A percentile compares a stretch with the other conserved stretches of the same genome.
Evolutionary conservation across 53 echinoderm and acorn worm species (phyloP).

Genomic region (Holothuria scabra): DNA sequence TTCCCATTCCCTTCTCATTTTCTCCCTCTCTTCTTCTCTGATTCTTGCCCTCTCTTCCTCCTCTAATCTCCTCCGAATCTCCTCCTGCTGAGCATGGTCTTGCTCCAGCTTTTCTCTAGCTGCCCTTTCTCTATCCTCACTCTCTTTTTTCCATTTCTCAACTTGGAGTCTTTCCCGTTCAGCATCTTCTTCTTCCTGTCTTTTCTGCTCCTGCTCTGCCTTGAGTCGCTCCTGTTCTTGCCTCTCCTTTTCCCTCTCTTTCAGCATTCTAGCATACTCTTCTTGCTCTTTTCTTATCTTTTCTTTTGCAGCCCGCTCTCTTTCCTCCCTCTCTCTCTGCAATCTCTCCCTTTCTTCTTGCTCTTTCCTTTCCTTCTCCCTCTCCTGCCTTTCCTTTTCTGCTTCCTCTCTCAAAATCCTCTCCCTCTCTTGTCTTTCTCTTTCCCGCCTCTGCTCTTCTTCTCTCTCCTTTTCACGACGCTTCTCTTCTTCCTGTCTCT

Average conservation of each 20-base stretch:
- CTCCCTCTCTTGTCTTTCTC: slow-evolving; percentile 53
- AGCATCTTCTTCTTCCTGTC: slow-evolving; percentile 52
- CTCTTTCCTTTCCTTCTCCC: slow-evolving; percentile 55
- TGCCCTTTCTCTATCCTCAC: slow-evolving; percentile 26
- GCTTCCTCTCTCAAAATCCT: slow-evolving; percentile 46
- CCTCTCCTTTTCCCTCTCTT: slow-evolving; percentile 51
- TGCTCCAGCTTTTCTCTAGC: slow-evolving; percentile 40
- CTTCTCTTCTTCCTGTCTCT: slow-evolving; percentile 56
- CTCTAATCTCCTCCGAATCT: not conserved
- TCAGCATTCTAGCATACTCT: slow-evolving; percentile 59
- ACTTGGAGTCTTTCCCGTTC: slow-evolving; percentile 28
- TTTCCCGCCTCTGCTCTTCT: slow-evolving; percentile 51
- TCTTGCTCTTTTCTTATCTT: slow-evolving; percentile 55
- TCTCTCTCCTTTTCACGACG: slow-evolving; percentile 38
- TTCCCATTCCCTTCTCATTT: slow-evolving; percentile 69
- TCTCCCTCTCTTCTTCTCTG: slow-evolving; percentile 71
- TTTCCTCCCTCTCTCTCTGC: slow-evolving; percentile 50
- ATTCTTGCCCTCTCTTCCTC: slow-evolving; percentile 61
- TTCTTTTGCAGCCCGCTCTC: slow-evolving; percentile 62
- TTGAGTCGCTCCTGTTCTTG: not conserved
- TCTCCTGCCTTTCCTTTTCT: slow-evolving; percentile 59
- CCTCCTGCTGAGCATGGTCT: slow-evolving; percentile 18
- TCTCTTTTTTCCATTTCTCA: slow-evolving; percentile 34
- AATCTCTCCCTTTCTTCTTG: slow-evolving; percentile 40
- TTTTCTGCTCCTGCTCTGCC: slow-evolving; percentile 41